Percentiles rank a stretch among this genome's conserved stretches.
Conservation (phyloP, 2,797 vertebrate genomes). For the Glossophaga mutica region DNA sequence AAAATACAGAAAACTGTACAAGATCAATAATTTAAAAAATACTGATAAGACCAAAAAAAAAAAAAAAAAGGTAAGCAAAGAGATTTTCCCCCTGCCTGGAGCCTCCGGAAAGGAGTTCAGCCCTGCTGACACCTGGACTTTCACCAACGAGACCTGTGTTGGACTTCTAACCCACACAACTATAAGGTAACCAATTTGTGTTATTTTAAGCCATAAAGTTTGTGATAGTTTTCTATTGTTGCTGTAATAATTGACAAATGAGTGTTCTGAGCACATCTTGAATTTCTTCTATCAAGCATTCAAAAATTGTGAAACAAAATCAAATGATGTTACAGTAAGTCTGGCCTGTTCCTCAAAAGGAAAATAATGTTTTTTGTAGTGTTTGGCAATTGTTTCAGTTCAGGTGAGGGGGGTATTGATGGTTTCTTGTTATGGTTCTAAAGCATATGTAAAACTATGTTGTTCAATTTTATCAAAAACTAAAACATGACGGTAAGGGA, state of each 20-base stretch:
- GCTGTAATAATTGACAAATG: not conserved
- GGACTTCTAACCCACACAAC: not conserved
- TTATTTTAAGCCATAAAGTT: not conserved
- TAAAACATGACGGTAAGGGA: not conserved
- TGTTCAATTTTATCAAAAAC: constrained; percentile 3
- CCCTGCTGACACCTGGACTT: not conserved
- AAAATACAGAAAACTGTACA: too few species aligned
- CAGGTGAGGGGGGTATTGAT: not conserved
- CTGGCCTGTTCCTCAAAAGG: not conserved
- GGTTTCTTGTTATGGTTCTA: not conserved
- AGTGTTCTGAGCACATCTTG: not conserved
- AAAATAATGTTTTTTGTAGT: not conserved
- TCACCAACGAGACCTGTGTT: not conserved
- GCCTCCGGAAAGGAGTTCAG: not conserved
- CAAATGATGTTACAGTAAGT: not conserved
- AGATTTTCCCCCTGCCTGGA: not conserved
- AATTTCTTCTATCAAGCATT: constrained; percentile 6
- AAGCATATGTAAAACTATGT: not conserved
- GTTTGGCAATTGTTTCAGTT: not conserved
- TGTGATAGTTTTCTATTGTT: not conserved
- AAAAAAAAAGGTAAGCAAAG: not conserved
- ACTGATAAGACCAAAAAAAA: too few species aligned
- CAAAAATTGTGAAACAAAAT: not conserved
- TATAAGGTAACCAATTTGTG: not conserved
- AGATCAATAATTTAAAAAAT: too few species aligned